Conservation (phyloP, 1,140 invertebrate genomes). For the Macrosteles quadrilineatus region DNA sequence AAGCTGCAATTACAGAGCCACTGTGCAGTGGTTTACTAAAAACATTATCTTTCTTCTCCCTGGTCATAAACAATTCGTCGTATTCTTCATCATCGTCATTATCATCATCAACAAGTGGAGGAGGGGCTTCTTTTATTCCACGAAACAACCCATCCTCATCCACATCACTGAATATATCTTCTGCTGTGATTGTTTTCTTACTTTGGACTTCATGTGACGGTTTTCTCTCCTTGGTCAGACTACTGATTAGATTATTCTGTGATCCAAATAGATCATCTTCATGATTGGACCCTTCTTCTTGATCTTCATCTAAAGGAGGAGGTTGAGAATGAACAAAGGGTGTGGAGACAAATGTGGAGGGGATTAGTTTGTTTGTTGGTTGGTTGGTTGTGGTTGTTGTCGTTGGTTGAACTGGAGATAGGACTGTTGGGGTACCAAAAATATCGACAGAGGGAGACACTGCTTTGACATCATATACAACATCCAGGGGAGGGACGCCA, state of each 20-base stretch:
- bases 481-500: slow-evolving; percentile 51
- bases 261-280: not conserved
- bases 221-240: not conserved
- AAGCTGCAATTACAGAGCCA: not conserved
- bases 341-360: slow-evolving; percentile 6
- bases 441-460: slow-evolving; percentile 16
- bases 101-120: not conserved
- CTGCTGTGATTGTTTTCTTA: not conserved
- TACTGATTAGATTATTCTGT: not conserved
- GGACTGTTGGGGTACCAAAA: slow-evolving; percentile 19
- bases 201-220: not conserved
- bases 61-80: slow-evolving; percentile 4
- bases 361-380: not conserved
- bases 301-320: slow-evolving; percentile 1
- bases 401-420: slow-evolving; percentile 6
- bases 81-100: not conserved
- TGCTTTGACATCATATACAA: slow-evolving; percentile 49
- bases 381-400: not conserved
- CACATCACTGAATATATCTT: not conserved
- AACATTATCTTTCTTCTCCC: not conserved
- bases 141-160: not conserved
- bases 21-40: not conserved
- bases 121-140: not conserved
- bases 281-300: not conserved
- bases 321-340: slow-evolving; percentile 3